Evolutionary conservation across 2,797 vertebrate species (phyloP).

Genomic region (Gouania willdenowi): DNA sequence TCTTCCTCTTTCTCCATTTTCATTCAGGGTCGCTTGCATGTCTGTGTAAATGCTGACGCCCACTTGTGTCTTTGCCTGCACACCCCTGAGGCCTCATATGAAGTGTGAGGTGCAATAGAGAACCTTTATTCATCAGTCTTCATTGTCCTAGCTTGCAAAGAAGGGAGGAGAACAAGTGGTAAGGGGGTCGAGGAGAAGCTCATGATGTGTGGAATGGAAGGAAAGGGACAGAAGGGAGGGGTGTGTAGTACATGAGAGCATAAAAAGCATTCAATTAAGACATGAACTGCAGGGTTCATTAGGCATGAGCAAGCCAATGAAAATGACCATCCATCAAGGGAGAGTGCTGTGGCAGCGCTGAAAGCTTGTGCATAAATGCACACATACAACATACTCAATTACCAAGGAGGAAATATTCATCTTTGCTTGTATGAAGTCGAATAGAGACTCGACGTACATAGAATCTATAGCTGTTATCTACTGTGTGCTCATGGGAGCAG

Average conservation of each 20-base stretch:
- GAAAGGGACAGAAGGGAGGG: neutral
- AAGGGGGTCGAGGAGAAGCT: neutral
- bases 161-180: constrained; percentile 5
- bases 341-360: constrained; percentile 62
- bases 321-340: constrained; percentile 82
- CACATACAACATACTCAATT: constrained; percentile 11
- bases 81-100: constrained; percentile 32
- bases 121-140: constrained; percentile 57
- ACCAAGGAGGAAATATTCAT: neutral
- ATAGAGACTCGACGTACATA: constrained; percentile 4
- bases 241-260: constrained; percentile 51
- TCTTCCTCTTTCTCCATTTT: constrained; percentile 1
- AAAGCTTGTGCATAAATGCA: constrained; percentile 16
- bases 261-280: constrained; percentile 85
- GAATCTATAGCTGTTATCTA: no score
- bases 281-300: constrained; percentile 86
- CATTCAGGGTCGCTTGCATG: neutral
- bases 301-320: constrained; percentile 81
- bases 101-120: constrained; percentile 26
- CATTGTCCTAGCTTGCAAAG: constrained; percentile 42
- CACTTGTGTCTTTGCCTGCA: constrained; percentile 6
- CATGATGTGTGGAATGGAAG: neutral
- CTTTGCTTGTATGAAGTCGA: neutral
- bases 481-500: no score
- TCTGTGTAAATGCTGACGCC: no score